Evolutionary conservation across 2,888 invertebrate species (phyloP), one percentile per base, ranked within the genome.

Genomic region (Hoplodrina ambigua): DNA sequence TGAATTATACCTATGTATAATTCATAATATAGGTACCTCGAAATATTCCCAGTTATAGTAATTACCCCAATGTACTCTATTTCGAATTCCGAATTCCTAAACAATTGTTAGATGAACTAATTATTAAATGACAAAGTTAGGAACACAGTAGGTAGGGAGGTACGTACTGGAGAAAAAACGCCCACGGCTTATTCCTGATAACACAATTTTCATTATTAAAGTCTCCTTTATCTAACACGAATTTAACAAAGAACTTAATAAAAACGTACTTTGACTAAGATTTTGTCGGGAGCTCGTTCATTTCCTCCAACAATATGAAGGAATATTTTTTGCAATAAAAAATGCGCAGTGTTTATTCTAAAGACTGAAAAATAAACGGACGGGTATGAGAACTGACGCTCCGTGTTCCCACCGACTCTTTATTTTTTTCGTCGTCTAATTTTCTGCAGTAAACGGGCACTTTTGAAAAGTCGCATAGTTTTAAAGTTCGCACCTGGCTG

Each of bases 361-460:
- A 69, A 70, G 73, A 74, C 62, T 72, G 58, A 75, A 75, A 71
- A 63, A 76, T 64, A 75, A 69, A 55, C 58, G 56, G 37, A 62
- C 46, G 37, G 65, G 59, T 70, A 57, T 50, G 55, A 46, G 56
- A 71, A 69, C 41, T 61, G 53, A 46, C 49, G 62, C 62, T 30
- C 79, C 65, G 63, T 70, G 72, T 75, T 75, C 68, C 71, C 78
- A 67, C 62, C 71, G 70, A 60, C 72, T 56, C 82, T 77, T 81
- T 82, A 85, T 86, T 87, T 87, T 25, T 88, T 85, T 67, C 82
- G 77, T 65, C 83, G 89, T 90, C 88, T 89, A 90, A 91, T 91
- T 91, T 90, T 87, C 84, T 87, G 85, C 83, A 88, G 87, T 88
- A 86, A 89, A 86, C 86, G 85, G 85, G 86, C 86, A 81, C 86